phyloP scores from a whole-genome alignment of 1,140 invertebrate species.

The Theocolax elegans region DNA sequence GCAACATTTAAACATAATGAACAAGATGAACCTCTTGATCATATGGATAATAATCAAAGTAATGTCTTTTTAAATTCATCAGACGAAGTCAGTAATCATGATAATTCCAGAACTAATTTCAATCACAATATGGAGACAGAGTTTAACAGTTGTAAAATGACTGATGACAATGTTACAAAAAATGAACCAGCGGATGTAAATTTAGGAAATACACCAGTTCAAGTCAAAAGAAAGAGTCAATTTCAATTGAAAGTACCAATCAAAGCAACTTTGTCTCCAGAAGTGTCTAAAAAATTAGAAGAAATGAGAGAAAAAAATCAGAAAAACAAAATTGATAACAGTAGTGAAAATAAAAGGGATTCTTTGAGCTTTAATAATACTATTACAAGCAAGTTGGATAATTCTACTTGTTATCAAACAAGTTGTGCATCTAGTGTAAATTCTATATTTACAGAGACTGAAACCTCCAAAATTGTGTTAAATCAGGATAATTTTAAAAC shows the following conservation, averaged over 20 bases:
- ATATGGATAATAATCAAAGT: not conserved
- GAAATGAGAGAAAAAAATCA: constrained; percentile 52
- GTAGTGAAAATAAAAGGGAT: not conserved
- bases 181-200: not conserved
- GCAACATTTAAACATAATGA: constrained; percentile 21
- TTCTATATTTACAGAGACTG: too few species aligned
- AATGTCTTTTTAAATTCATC: not conserved
- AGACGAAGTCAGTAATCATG: not conserved
- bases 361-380: too few species aligned
- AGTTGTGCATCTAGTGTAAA: too few species aligned
- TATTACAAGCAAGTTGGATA: too few species aligned
- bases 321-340: constrained; percentile 22
- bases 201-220: not conserved
- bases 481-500: too few species aligned
- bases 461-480: too few species aligned
- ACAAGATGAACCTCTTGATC: constrained; percentile 40
- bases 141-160: not conserved
- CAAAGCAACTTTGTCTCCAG: constrained; percentile 47
- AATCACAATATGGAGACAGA: not conserved
- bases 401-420: too few species aligned
- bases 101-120: not conserved
- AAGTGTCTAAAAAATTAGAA: constrained; percentile 51
- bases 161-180: not conserved
- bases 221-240: constrained; percentile 42
- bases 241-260: constrained; percentile 59